These are phyloP conservation scores for Muraenolepis orangiensis DNA, from an alignment of 2,797 vertebrate species.

Conservation along the genomic window DNA sequence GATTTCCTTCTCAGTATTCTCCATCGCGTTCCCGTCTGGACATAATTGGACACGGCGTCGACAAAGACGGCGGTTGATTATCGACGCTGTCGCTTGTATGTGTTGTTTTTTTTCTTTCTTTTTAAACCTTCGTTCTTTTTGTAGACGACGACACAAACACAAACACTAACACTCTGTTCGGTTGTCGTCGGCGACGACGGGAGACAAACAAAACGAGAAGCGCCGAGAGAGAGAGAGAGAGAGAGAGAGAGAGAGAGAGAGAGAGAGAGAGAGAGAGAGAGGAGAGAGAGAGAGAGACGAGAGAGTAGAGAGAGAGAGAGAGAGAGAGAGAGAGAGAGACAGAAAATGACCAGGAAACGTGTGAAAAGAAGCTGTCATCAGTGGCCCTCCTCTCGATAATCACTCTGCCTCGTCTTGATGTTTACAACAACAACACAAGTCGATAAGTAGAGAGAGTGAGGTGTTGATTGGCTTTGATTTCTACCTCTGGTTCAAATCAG, in stretches of 20 bases:
- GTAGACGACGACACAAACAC: no score
- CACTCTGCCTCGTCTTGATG: conserved; percentile 77
- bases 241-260: conserved; percentile 40
- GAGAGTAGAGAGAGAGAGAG: conserved; percentile 34
- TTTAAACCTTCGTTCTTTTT: not conserved
- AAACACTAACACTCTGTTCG: not conserved
- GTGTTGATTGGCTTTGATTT: conserved; percentile 78
- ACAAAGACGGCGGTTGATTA: not conserved
- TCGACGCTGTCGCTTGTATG: not conserved
- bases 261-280: conserved; percentile 40
- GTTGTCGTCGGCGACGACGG: not conserved
- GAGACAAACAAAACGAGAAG: conserved; percentile 24
- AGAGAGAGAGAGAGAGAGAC: conserved; percentile 39
- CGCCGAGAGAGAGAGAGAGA: conserved; percentile 36
- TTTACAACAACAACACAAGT: conserved; percentile 78
- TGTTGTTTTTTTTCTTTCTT: no score
- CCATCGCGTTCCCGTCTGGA: not conserved
- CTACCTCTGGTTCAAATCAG: conserved; percentile 33
- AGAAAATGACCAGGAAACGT: conserved; percentile 61
- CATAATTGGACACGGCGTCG: not conserved
- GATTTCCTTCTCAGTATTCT: not conserved
- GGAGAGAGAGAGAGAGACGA: conserved; percentile 38
- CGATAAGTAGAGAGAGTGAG: conserved; percentile 67
- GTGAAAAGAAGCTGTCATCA: conserved; percentile 61
- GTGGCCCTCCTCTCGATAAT: conserved; percentile 76